Conservation (phyloP, 2,888 invertebrate genomes). For the Ochlodes sylvanus region DNA sequence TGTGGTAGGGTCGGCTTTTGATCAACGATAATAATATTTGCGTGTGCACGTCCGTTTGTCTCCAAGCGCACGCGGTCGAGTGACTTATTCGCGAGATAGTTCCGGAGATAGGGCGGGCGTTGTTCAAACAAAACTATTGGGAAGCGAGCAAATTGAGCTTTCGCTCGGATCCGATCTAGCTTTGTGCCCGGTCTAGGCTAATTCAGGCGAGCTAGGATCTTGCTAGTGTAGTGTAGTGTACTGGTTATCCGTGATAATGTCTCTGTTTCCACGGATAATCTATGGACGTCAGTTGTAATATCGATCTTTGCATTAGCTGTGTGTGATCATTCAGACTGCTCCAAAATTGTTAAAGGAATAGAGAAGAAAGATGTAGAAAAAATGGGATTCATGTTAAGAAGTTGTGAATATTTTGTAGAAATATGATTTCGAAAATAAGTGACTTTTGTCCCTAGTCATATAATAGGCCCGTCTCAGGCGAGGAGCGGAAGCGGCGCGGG, state of each 20-base stretch:
- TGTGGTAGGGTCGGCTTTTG: conserved; percentile 19
- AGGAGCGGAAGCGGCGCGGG: too few relatives aligned
- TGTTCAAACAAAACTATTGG: conserved; percentile 74
- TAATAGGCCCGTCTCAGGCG: too few relatives aligned
- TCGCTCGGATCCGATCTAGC: conserved; percentile 60
- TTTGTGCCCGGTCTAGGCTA: conserved; percentile 19
- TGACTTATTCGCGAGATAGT: conserved; percentile 78
- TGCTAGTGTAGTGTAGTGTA: not conserved
- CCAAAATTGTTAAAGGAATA: too few relatives aligned
- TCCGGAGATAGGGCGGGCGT: conserved; percentile 71
- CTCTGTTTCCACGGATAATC: not conserved
- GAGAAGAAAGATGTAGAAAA: too few relatives aligned
- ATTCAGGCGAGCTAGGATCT: conserved; percentile 10
- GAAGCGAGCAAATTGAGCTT: conserved; percentile 75
- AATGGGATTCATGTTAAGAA: too few relatives aligned
- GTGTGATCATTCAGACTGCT: too few relatives aligned
- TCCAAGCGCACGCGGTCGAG: conserved; percentile 53
- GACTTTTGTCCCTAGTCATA: too few relatives aligned
- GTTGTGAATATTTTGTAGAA: too few relatives aligned
- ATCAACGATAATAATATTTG: conserved; percentile 15
- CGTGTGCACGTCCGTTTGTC: conserved; percentile 39
- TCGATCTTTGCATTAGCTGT: too few relatives aligned
- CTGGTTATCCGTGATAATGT: conserved; percentile 20
- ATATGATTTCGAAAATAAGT: too few relatives aligned
- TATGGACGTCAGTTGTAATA: too few relatives aligned